Evolutionary conservation across 1,140 invertebrate species (phyloP).

Genomic region (Andrena cerasifolii): DNA sequence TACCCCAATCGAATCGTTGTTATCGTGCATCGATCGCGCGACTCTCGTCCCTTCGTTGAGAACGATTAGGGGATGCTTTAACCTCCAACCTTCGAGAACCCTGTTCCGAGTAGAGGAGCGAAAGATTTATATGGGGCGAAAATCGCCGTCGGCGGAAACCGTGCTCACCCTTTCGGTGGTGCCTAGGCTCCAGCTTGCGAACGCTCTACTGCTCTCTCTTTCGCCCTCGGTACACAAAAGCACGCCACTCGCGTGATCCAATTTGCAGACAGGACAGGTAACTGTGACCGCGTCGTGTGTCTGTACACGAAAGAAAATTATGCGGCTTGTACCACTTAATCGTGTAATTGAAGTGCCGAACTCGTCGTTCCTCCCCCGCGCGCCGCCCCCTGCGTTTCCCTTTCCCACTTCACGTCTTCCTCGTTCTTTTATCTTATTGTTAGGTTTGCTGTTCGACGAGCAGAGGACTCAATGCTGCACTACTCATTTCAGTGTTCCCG

Average conservation of each 20-base stretch:
- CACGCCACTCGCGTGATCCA: slow-evolving; percentile 34
- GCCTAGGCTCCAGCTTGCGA: no score
- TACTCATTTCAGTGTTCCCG: no score
- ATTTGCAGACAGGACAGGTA: slow-evolving; percentile 30
- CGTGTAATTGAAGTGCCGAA: slow-evolving; percentile 50
- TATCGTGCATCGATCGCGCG: slow-evolving; percentile 8
- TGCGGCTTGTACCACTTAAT: slow-evolving; percentile 39
- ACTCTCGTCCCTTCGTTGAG: neutral
- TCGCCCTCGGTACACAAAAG: slow-evolving; percentile 23
- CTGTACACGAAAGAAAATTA: slow-evolving; percentile 41
- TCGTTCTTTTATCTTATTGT: neutral
- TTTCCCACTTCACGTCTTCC: neutral
- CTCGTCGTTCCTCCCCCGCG: neutral
- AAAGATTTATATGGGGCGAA: slow-evolving; percentile 41
- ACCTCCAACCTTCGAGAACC: slow-evolving; percentile 23
- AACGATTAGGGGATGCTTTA: slow-evolving; percentile 32
- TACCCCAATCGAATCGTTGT: slow-evolving; percentile 16
- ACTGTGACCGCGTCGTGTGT: slow-evolving; percentile 21
- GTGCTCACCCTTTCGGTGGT: neutral
- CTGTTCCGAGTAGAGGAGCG: neutral
- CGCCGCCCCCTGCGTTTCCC: slow-evolving; percentile 5
- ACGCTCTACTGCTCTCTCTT: neutral
- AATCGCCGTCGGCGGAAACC: slow-evolving; percentile 6
- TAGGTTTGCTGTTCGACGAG: neutral
- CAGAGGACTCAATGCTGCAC: neutral